These are phyloP conservation scores for Danaus melanippus DNA, from an alignment of 1,140 invertebrate genomes.

Conservation along the genomic window DNA sequence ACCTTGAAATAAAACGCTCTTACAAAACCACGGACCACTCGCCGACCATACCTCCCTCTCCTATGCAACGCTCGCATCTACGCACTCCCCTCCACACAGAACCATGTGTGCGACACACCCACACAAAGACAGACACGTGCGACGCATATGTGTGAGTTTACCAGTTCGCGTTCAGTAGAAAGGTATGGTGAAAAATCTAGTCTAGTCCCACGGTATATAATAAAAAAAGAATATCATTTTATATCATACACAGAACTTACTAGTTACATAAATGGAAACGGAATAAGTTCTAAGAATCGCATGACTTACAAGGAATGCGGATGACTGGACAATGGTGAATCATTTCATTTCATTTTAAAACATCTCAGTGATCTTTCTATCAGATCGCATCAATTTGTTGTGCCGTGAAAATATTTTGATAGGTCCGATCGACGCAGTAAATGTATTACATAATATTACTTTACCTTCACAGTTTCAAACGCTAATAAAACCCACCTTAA, in stretches of 20 bases:
- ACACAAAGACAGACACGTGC: slow-evolving; percentile 31
- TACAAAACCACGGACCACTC: slow-evolving; percentile 69
- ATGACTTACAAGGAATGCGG: slow-evolving; percentile 21
- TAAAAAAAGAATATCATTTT: slow-evolving; percentile 13
- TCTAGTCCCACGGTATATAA: slow-evolving; percentile 27
- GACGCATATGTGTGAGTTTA: slow-evolving; percentile 29
- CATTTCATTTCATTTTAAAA: slow-evolving; percentile 6
- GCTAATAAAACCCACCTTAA: slow-evolving; percentile 62
- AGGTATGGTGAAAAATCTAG: slow-evolving; percentile 64
- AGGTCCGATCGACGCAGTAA: background rate
- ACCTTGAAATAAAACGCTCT: slow-evolving; percentile 73
- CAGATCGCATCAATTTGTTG: background rate
- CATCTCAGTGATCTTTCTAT: background rate
- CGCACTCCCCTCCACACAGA: slow-evolving; percentile 45
- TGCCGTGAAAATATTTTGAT: background rate
- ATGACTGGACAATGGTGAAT: slow-evolving; percentile 25
- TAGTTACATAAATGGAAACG: slow-evolving; percentile 19
- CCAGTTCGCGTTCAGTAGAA: slow-evolving; percentile 42
- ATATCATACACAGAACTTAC: slow-evolving; percentile 13
- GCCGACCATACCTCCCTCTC: slow-evolving; percentile 50
- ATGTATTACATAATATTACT: slow-evolving; percentile 9
- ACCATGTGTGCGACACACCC: slow-evolving; percentile 40
- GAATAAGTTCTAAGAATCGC: slow-evolving; percentile 24
- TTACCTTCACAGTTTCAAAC: slow-evolving; percentile 32
- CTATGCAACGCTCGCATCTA: slow-evolving; percentile 53